These are phyloP conservation scores for Acanthosepion pharaonis DNA, from an alignment of 2,888 invertebrate genomes.

Conservation along the genomic window DNA sequence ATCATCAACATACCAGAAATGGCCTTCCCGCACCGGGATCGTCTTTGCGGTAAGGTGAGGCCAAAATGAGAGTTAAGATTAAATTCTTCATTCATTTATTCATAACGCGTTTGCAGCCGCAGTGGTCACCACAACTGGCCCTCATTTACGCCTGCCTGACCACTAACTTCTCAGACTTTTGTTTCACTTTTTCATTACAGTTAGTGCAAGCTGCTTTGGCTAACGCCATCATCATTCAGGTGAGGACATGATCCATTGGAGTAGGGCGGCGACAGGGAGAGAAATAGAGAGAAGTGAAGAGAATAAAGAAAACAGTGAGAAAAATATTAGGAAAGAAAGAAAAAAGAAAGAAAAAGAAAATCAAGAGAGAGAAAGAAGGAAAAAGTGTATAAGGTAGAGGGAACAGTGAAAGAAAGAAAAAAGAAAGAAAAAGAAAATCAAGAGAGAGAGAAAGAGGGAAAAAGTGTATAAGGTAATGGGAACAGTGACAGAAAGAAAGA, in stretches of 20 bases:
- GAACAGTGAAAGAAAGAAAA: background rate
- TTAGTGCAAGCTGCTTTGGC: background rate
- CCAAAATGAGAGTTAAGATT: background rate
- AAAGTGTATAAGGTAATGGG: background rate
- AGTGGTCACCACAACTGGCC: background rate
- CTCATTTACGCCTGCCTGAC: background rate
- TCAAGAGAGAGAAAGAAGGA: background rate
- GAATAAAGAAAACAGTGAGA: background rate
- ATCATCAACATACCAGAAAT: background rate
- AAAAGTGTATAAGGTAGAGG: background rate
- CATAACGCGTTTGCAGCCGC: background rate
- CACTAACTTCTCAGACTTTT: background rate
- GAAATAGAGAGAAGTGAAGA: background rate
- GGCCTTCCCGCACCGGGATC: background rate
- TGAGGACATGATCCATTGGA: background rate
- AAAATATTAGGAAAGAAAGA: background rate
- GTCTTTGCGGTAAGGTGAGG: background rate
- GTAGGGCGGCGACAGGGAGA: background rate
- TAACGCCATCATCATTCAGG: background rate
- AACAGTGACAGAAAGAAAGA: background rate
- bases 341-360: no score
- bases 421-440: background rate
- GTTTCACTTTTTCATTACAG: background rate
- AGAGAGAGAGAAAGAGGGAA: background rate
- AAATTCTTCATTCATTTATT: constrained; percentile 11